Evolutionary conservation across 1,140 invertebrate species (phyloP), one percentile per base, ranked within the genome.

Genomic region (Drosophila bifasciata): DNA sequence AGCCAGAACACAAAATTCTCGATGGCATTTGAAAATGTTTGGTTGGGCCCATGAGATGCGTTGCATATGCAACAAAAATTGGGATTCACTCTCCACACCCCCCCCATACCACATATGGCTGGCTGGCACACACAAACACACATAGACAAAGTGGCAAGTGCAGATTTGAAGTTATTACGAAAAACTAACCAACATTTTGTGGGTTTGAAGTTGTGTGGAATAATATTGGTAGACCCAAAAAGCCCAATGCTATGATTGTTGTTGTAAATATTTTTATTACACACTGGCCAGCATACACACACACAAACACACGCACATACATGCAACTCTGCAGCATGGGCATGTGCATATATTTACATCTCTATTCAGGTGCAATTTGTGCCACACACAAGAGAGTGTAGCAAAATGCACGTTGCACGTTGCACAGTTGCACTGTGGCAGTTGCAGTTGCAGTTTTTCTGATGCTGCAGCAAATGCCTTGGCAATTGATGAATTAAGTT

Each of bases 181-280:
- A 89, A 91, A 91, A 90, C 89, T 90, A 91, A 91, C 89, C 89
- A 91, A 85, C 89, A 90, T 91, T 89, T 91, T 91, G 89, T 90
- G 89, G 89, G 86, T 86, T 90, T 90, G 84, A 91, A 91, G 89
- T 91, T 91, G 89, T 91, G 89, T 90, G 89, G 89, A 90, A 89
- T 90, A 91, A 91, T 90, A 91, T 91, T 89, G 89, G 89, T 91
- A 89, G 89, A 89, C 89, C 88, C 75, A 67, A 90, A 90, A 90
- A 83, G 84, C 78, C 76, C 84, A 80, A 80, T 88, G 70, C 59
- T 67, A 56, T 68, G 69, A 64, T 69, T 75, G 60, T 75, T 76
- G 62, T 64, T 72, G 66, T 68, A 80, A 80, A 86, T 85, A 85
- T 76, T 85, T 85, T 73, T 74, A 64, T 62, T 76, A 62, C 74